A percentile compares a stretch with the other conserved stretches of the same genome.
phyloP scores from a whole-genome alignment of 2,797 vertebrate genomes.

The Coregonus ussuriensis region DNA sequence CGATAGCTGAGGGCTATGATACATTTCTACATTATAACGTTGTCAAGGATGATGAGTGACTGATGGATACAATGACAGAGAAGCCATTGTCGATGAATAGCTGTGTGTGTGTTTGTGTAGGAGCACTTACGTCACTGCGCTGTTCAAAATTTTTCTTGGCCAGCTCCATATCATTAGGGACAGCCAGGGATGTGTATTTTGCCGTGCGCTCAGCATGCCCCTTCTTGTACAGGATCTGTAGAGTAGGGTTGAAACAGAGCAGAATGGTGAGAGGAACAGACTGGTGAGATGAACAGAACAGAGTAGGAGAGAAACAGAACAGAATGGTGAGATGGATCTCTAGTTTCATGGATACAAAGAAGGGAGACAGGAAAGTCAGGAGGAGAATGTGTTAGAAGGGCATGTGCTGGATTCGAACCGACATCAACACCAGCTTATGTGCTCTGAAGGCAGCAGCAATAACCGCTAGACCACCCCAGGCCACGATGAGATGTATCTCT shows the following conservation, averaged over 20 bases:
- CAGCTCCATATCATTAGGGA: constrained; percentile 88
- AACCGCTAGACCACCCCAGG: too few species aligned
- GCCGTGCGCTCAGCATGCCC: constrained; percentile 84
- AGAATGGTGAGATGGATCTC: too few species aligned
- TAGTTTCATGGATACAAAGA: too few species aligned
- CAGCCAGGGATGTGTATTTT: constrained; percentile 87
- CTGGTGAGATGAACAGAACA: neutral
- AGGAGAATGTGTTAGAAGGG: too few species aligned
- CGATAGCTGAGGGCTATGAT: neutral
- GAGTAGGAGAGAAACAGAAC: neutral
- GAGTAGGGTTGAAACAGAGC: neutral
- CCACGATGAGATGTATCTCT: too few species aligned
- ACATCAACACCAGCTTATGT: too few species aligned
- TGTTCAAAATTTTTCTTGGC: constrained; percentile 87
- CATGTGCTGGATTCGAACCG: too few species aligned
- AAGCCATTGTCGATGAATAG: neutral
- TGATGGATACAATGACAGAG: neutral
- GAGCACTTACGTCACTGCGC: constrained; percentile 88
- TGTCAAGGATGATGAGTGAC: neutral
- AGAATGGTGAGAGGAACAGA: neutral
- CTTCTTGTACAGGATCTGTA: constrained; percentile 93
- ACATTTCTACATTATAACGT: neutral
- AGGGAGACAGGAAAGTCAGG: too few species aligned
- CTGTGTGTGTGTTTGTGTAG: neutral
- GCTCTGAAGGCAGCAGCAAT: too few species aligned